Base-by-base conservation (phyloP, 2,797 vertebrate species). In the Nannoperca obscura region DNA sequence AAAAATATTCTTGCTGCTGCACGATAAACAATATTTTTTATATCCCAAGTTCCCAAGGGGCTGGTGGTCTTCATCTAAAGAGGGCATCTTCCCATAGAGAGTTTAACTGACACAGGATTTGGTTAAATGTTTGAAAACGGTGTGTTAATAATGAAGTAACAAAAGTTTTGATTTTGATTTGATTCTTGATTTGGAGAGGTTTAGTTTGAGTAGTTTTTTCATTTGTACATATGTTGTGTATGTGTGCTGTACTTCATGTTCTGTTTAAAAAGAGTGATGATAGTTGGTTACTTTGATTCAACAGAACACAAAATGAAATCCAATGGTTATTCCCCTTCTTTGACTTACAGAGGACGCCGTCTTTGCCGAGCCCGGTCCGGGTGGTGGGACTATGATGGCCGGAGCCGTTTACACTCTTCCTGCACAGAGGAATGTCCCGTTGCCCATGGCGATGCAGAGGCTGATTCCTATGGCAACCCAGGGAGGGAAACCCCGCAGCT, bases 401-500 rank as follows among this genome's bases (percentile, higher is more conserved):
- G 96, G 96, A 0, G 97, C 89, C 17, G 93, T 94, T 17, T 94
- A 94, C 89, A 94, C 93, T 15, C 93, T 94, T 11, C 93, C 93
- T 2, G 92, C 93, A 0, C 93, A 91, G 81, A 92, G 92, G 82
- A 93, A 89, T 52, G 83, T 89, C 87, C 91, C 92, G 80, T 86
- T 92, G 88, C 93, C 93, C 76, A 60, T 89, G 82, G 92, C 90
- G 44, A 93, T 91, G 91, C 92, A 93, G 86, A 91, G 93, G 85
- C 88, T 92, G 76, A 88, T 93, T 52, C 92, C 93, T 72, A 91
- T 90, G 94, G 82, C 91, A 75, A 90, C 89, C 27, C 88, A 89
- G 73, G 94, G 92, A 60, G 97, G 97, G 71, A 99, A 99, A 91
- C 98, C 97, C 71, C 96, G 97, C 85, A 99, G 98, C 89, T 99